These are phyloP conservation scores for Myioborus melanocephalus DNA, from an alignment of 2,797 vertebrate species.

Conservation along the genomic window DNA sequence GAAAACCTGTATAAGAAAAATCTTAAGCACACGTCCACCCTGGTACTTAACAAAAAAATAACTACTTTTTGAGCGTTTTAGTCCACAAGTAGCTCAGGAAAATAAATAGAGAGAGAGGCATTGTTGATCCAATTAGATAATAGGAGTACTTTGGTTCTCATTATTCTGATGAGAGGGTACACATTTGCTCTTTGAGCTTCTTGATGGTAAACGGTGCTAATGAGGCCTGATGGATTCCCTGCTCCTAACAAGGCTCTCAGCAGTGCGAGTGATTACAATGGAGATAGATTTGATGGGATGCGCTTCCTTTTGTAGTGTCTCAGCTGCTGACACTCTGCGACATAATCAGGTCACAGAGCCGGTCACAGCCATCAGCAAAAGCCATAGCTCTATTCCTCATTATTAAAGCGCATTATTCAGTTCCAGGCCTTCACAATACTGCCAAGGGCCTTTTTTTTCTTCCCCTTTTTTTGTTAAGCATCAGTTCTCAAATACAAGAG, in stretches of 20 bases:
- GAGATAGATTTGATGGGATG: conserved; percentile 85
- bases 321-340: conserved; percentile 86
- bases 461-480: conserved; percentile 50
- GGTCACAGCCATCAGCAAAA: conserved; percentile 87
- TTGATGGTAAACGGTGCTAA: conserved; percentile 85
- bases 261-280: conserved; percentile 78
- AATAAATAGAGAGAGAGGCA: neutral
- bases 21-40: neutral
- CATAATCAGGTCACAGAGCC: conserved; percentile 92
- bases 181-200: conserved; percentile 58
- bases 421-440: conserved; percentile 77
- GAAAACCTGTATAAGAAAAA: neutral
- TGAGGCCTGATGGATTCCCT: conserved; percentile 83
- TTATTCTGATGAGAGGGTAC: conserved; percentile 61
- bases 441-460: conserved; percentile 66
- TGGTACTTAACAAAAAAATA: neutral
- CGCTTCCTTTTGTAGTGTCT: conserved; percentile 88
- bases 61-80: conserved; percentile 22
- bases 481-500: conserved; percentile 59
- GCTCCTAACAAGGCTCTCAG: conserved; percentile 81
- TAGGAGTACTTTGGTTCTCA: conserved; percentile 33
- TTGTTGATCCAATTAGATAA: conserved; percentile 62
- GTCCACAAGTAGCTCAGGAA: neutral
- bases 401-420: conserved; percentile 86
- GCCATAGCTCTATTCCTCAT: conserved; percentile 83